These are phyloP conservation scores for Amazona guildingii DNA, from an alignment of 2,113 vertebrate genomes.

Conservation along the genomic window DNA sequence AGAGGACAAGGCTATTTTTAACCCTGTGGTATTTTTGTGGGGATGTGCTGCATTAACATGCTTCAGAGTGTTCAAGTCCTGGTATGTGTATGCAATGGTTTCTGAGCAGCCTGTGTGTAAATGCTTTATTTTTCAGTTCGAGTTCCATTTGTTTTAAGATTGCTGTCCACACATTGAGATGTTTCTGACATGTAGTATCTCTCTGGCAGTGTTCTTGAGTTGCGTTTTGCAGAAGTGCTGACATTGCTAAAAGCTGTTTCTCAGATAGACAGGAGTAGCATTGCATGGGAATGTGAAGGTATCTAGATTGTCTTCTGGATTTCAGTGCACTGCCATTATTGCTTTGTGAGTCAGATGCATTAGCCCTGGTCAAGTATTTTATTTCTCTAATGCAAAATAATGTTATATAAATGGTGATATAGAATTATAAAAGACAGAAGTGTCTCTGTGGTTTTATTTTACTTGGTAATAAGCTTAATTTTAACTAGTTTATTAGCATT, in stretches of 20 bases:
- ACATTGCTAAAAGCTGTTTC: neutral
- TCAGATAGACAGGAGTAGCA: neutral
- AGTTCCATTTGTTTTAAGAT: neutral
- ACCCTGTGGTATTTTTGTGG: neutral
- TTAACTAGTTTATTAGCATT: slow-evolving; percentile 57
- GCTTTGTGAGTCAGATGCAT: neutral
- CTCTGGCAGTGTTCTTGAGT: neutral
- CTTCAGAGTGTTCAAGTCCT: neutral
- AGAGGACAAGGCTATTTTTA: neutral
- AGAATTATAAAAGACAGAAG: neutral
- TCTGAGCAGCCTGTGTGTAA: neutral
- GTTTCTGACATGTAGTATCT: neutral
- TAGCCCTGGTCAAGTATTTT: neutral
- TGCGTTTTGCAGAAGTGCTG: neutral
- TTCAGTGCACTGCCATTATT: neutral
- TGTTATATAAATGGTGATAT: neutral
- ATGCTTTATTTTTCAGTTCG: neutral
- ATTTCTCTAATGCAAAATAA: slow-evolving; percentile 1
- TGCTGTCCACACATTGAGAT: neutral
- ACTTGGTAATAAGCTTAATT: slow-evolving; percentile 50
- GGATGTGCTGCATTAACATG: neutral
- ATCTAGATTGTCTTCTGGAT: neutral
- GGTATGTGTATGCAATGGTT: neutral
- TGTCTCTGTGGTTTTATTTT: slow-evolving; percentile 40
- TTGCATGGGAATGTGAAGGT: neutral